Evolutionary conservation across 2,113 vertebrate genomes (phyloP).

Genomic region (Solenodon paradoxus): DNA sequence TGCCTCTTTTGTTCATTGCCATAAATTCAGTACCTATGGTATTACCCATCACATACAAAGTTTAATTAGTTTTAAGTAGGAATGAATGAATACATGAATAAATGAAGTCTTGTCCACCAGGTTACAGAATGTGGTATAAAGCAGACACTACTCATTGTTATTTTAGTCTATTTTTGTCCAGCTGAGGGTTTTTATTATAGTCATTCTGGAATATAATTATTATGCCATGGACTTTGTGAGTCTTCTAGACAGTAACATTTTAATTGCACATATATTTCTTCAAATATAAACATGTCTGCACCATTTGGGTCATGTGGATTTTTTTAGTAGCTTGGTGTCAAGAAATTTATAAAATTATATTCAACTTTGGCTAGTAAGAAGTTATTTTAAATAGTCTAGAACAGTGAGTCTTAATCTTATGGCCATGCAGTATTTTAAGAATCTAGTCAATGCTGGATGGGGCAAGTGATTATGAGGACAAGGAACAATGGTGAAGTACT

Average conservation of each 20-base stretch:
- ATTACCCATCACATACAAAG: background rate
- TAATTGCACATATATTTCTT: constrained; percentile 8
- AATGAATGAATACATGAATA: background rate
- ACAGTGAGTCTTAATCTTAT: background rate
- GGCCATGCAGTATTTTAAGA: too few relatives aligned
- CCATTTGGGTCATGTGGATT: background rate
- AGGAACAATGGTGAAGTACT: too few relatives aligned
- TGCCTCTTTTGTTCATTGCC: background rate
- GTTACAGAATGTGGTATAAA: background rate
- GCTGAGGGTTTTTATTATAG: background rate
- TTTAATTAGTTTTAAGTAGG: background rate
- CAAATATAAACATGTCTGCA: background rate
- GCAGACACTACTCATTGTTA: background rate
- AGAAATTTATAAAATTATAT: constrained; percentile 21
- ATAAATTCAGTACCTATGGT: background rate
- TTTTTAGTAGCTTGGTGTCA: background rate
- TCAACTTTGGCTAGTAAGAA: background rate
- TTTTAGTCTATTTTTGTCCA: background rate
- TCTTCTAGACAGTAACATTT: constrained; percentile 15
- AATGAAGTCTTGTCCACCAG: background rate
- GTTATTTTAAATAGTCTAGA: background rate
- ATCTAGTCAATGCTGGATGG: too few relatives aligned
- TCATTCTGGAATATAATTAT: background rate
- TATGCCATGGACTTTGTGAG: background rate
- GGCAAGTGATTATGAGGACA: too few relatives aligned